These are phyloP conservation scores for Protodeltote pygarga DNA, from an alignment of 2,888 invertebrate genomes.

Conservation along the genomic window DNA sequence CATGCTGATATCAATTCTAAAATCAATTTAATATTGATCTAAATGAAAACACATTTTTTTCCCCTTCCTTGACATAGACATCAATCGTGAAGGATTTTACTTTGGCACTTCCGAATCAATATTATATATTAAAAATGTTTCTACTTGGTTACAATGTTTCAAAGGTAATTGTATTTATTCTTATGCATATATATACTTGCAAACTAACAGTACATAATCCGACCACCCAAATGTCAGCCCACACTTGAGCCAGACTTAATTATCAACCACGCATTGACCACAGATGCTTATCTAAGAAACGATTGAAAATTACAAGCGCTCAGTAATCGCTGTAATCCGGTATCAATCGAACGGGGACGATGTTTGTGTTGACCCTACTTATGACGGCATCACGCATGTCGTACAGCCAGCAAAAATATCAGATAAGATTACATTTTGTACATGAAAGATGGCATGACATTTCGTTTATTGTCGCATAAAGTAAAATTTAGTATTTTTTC, in stretches of 20 bases:
- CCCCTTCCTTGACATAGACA: too few relatives aligned
- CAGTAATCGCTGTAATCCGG: constrained; percentile 69
- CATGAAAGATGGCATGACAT: constrained; percentile 2
- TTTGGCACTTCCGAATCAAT: too few relatives aligned
- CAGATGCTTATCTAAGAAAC: constrained; percentile 56
- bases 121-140: too few relatives aligned
- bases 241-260: constrained; percentile 47
- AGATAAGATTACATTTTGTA: constrained; percentile 7
- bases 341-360: constrained; percentile 62
- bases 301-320: constrained; percentile 66
- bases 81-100: too few relatives aligned
- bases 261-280: constrained; percentile 58
- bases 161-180: too few relatives aligned
- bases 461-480: not conserved
- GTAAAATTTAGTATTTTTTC: not conserved
- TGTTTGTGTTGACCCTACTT: constrained; percentile 68
- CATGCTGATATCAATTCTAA: too few relatives aligned
- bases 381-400: constrained; percentile 37
- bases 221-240: constrained; percentile 55
- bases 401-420: constrained; percentile 53
- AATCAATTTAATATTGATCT: too few relatives aligned
- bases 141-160: too few relatives aligned
- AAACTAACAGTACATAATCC: constrained; percentile 29
- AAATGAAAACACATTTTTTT: too few relatives aligned
- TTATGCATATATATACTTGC: too few relatives aligned